phyloP scores from a whole-genome alignment of 2,797 vertebrate genomes.

The Lates japonicus region DNA sequence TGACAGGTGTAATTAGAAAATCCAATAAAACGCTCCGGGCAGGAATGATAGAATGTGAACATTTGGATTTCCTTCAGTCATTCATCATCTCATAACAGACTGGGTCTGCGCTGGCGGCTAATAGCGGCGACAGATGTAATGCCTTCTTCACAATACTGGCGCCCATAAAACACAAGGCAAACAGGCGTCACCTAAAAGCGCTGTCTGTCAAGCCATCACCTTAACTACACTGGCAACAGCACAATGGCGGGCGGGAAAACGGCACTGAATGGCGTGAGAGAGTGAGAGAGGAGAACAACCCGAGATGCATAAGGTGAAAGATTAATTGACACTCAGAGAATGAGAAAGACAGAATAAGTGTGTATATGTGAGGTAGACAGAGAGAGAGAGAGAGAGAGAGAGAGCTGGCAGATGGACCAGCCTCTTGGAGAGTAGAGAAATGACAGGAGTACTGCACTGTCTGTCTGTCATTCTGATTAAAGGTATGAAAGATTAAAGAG shows the following conservation, averaged over 20 bases:
- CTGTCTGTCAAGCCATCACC: constrained; percentile 81
- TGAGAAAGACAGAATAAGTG: constrained; percentile 65
- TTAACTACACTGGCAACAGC: constrained; percentile 77
- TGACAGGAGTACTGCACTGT: constrained; percentile 70
- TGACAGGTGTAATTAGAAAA: constrained; percentile 61
- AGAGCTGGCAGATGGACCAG: constrained; percentile 56
- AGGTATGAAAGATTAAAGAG: constrained; percentile 49
- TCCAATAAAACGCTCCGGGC: constrained; percentile 56
- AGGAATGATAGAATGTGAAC: constrained; percentile 68
- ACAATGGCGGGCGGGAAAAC: constrained; percentile 51
- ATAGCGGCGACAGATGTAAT: constrained; percentile 83
- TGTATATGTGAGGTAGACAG: constrained; percentile 50
- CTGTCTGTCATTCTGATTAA: constrained; percentile 80
- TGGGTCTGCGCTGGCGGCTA: constrained; percentile 71
- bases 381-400: constrained; percentile 42
- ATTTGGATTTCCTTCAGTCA: constrained; percentile 80
- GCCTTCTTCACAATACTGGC: constrained; percentile 79
- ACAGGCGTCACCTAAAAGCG: constrained; percentile 79
- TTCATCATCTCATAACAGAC: constrained; percentile 78
- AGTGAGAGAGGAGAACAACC: constrained; percentile 27
- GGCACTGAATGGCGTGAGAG: constrained; percentile 41
- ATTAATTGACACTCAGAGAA: constrained; percentile 75
- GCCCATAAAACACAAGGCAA: constrained; percentile 82
- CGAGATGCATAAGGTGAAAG: constrained; percentile 61
- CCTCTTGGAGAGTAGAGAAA: constrained; percentile 75